These are phyloP conservation scores for Poeciliopsis turrubarensis DNA, from an alignment of 2,113 vertebrate genomes.

Conservation along the genomic window DNA sequence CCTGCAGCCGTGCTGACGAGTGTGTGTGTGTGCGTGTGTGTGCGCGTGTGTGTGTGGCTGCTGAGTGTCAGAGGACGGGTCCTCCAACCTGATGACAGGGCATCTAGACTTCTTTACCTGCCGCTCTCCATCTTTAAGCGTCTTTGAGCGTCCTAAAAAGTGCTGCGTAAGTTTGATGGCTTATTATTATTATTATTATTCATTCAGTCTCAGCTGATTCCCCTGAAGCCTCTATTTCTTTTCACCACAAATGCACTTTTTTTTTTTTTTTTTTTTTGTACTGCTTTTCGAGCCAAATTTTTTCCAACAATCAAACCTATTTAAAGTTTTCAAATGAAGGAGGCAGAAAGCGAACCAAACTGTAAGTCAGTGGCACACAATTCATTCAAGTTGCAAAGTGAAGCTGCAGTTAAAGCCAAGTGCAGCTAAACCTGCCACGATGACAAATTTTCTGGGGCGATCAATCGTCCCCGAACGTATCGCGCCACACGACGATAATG, in stretches of 20 bases:
- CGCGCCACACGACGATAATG: too few relatives aligned
- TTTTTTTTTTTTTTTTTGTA: too few relatives aligned
- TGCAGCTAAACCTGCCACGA: not conserved
- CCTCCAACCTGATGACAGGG: constrained; percentile 37
- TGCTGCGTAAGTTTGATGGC: too few relatives aligned
- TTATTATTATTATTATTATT: not conserved
- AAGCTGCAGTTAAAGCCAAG: not conserved
- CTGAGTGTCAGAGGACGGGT: constrained; percentile 21
- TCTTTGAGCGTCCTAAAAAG: too few relatives aligned
- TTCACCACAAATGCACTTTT: too few relatives aligned
- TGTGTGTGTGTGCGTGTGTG: not conserved
- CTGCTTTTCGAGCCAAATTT: not conserved
- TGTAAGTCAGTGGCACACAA: too few relatives aligned
- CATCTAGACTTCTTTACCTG: not conserved
- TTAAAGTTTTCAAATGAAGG: not conserved
- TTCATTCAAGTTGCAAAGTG: not conserved
- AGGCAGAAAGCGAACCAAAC: not conserved
- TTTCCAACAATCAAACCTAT: not conserved
- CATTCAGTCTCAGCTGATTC: constrained; percentile 2
- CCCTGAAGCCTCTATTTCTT: constrained; percentile 1
- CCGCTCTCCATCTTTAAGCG: not conserved
- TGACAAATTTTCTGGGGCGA: too few relatives aligned
- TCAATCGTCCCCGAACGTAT: too few relatives aligned
- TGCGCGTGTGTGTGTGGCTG: constrained; percentile 5
- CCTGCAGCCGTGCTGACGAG: not conserved